These are phyloP conservation scores for Adelges cooleyi DNA, from an alignment of 1,140 invertebrate genomes.

Conservation along the genomic window DNA sequence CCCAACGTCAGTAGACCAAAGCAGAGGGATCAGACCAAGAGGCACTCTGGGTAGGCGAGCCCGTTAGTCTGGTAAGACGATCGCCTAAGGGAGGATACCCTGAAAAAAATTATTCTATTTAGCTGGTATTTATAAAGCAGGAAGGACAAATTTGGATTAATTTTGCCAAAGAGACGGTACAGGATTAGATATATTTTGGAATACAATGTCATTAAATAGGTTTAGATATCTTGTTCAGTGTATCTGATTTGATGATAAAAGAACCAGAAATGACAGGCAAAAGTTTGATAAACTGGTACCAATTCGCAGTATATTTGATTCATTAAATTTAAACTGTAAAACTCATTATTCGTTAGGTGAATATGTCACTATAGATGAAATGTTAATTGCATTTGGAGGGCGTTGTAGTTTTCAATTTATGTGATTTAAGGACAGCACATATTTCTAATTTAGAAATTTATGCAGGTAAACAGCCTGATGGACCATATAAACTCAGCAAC, in stretches of 20 bases:
- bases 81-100: no score
- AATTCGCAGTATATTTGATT: background rate
- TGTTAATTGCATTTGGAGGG: constrained; percentile 38
- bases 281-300: background rate
- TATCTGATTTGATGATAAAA: constrained; percentile 36
- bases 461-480: background rate
- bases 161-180: background rate
- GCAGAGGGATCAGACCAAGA: no score
- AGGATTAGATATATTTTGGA: background rate
- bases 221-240: constrained; percentile 36
- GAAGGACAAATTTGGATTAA: no score
- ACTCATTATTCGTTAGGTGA: constrained; percentile 33
- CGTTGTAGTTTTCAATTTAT: no score
- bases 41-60: no score
- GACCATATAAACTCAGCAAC: background rate
- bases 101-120: no score
- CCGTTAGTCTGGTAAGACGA: no score
- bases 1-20: no score
- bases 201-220: constrained; percentile 35
- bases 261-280: constrained; percentile 33
- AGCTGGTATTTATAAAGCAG: no score
- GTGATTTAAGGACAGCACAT: no score
- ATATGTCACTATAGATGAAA: constrained; percentile 37
- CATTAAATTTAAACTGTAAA: constrained; percentile 8
- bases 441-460: constrained; percentile 36